These are phyloP conservation scores for Lithobates sylvaticus DNA, from an alignment of 2,797 vertebrate genomes.

Conservation along the genomic window DNA sequence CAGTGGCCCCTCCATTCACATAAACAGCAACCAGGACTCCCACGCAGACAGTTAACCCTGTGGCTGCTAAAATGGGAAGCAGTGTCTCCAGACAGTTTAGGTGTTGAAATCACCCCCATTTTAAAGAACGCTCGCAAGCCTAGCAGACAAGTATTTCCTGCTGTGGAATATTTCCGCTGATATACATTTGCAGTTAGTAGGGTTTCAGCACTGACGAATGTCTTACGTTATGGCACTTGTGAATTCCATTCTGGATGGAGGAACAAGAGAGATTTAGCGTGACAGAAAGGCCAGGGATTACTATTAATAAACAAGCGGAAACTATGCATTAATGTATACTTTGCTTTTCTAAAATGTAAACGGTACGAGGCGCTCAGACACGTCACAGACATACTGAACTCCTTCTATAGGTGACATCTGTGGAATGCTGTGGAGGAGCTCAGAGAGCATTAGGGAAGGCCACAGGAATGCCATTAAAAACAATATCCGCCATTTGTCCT, in stretches of 20 bases:
- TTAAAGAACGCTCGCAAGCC: not conserved
- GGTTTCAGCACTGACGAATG: not conserved
- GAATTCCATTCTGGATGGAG: conserved; percentile 9
- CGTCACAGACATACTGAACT: not conserved
- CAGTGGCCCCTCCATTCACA: conserved; percentile 20
- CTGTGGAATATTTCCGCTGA: conserved; percentile 11
- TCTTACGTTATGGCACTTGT: not conserved
- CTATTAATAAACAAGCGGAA: conserved; percentile 3
- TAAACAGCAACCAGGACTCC: not conserved
- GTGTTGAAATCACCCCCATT: conserved; percentile 28
- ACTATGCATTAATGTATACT: conserved; percentile 43
- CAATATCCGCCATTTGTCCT: not conserved
- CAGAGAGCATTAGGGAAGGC: no score
- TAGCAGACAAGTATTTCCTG: conserved; percentile 36
- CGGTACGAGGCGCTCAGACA: not conserved
- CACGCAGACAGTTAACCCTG: not conserved
- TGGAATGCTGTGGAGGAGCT: not conserved
- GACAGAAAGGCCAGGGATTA: conserved; percentile 8
- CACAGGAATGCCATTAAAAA: not conserved
- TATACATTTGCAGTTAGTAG: not conserved
- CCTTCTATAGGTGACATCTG: conserved; percentile 20
- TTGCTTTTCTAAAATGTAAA: conserved; percentile 1
- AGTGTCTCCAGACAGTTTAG: not conserved
- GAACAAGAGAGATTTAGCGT: conserved; percentile 4
- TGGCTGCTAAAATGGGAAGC: not conserved